Evolutionary conservation across 2,797 vertebrate species (phyloP).

Genomic region (Anabacerthia variegaticeps): DNA sequence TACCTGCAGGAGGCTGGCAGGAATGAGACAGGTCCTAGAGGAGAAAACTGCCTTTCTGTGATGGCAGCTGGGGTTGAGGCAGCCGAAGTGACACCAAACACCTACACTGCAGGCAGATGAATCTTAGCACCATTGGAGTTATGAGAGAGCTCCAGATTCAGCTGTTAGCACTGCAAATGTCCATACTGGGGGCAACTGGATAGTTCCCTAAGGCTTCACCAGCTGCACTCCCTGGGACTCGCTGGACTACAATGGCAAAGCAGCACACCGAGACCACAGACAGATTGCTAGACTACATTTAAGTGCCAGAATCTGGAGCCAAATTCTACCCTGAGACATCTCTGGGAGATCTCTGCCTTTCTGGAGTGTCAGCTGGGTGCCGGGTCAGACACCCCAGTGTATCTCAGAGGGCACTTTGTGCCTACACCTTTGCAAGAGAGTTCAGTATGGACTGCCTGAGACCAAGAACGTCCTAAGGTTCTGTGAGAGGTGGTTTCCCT

Average conservation of each 20-base stretch:
- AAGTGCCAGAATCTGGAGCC: background rate
- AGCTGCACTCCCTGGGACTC: background rate
- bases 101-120: background rate
- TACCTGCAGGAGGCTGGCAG: background rate
- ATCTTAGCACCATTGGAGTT: background rate
- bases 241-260: background rate
- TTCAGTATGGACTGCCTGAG: background rate
- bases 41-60: background rate
- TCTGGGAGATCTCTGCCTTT: background rate
- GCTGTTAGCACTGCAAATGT: background rate
- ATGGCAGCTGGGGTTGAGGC: background rate
- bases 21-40: background rate
- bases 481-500: background rate
- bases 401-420: background rate
- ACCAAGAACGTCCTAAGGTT: background rate
- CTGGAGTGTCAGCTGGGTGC: background rate
- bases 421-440: background rate
- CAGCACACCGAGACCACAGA: background rate
- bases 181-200: background rate
- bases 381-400: background rate
- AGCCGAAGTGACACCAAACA: background rate
- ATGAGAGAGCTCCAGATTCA: rapidly evolving
- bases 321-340: background rate
- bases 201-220: background rate
- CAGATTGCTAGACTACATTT: background rate